Conservation (phyloP, 2,113 vertebrate genomes). For the Chionis minor region DNA sequence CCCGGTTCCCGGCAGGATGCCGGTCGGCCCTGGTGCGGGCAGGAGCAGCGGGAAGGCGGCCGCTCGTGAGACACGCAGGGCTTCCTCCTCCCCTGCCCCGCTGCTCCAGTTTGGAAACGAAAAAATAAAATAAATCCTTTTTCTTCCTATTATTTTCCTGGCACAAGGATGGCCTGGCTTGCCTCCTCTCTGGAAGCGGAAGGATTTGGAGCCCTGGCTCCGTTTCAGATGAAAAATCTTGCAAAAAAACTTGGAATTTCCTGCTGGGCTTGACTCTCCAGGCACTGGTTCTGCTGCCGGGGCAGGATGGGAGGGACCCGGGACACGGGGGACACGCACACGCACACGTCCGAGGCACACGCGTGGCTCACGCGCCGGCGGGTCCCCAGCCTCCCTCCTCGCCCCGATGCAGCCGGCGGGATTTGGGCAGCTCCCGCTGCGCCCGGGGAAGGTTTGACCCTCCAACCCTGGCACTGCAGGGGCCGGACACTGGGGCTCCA, state of each 20-base stretch:
- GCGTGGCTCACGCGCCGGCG: fast-evolving
- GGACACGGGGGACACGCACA: not conserved
- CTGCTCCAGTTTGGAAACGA: not conserved
- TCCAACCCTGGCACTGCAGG: not conserved
- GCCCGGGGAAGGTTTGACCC: not conserved
- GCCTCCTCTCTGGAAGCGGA: not conserved
- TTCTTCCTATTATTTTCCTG: not conserved
- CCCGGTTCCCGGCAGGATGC: not conserved
- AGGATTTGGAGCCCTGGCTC: not conserved
- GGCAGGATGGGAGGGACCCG: not conserved
- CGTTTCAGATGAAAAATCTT: not conserved
- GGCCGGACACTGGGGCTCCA: not conserved
- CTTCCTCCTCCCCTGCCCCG: not conserved
- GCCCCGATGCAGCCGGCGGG: fast-evolving
- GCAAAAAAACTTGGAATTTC: conserved; percentile 4
- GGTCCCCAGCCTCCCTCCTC: not conserved
- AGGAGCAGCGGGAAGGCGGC: not conserved
- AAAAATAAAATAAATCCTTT: not conserved
- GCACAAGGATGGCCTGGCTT: not conserved
- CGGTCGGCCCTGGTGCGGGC: fast-evolving
- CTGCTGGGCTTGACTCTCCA: not conserved
- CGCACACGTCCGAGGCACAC: not conserved
- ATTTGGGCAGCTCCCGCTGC: not conserved
- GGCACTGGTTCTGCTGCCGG: not conserved
- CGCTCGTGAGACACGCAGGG: fast-evolving